Conservation (phyloP, 1,140 invertebrate species). For the Nephotettix cincticeps region DNA sequence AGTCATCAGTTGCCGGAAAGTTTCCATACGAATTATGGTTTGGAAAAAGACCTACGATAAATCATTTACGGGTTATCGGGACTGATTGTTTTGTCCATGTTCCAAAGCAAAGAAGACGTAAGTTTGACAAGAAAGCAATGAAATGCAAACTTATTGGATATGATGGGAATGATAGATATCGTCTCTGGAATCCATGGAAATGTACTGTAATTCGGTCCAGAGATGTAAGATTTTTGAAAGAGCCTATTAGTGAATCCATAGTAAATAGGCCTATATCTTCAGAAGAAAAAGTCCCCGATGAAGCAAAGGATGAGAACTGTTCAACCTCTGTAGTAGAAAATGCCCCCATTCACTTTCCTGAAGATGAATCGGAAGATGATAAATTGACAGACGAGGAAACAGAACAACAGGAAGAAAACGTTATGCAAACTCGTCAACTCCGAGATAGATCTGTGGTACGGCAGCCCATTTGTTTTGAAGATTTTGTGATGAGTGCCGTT, state of each 20-base stretch:
- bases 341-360: background rate
- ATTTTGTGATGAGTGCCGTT: background rate
- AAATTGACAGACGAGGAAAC: background rate
- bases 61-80: constrained; percentile 32
- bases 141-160: constrained; percentile 40
- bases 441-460: background rate
- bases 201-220: background rate
- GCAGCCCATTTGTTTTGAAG: background rate
- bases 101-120: constrained; percentile 32
- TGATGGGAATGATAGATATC: background rate
- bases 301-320: background rate
- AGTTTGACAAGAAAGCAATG: constrained; percentile 37
- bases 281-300: background rate
- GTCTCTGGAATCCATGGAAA: background rate
- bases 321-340: background rate
- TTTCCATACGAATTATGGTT: constrained; percentile 44
- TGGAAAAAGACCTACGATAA: constrained; percentile 32
- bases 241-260: background rate
- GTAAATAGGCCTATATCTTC: background rate
- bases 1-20: constrained; percentile 37
- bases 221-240: background rate
- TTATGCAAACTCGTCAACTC: background rate
- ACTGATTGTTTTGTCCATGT: constrained; percentile 35
- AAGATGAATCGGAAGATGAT: background rate
- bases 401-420: background rate